Evolutionary conservation across 2,113 vertebrate genomes (phyloP).

Genomic region (Synodontis membranacea): DNA sequence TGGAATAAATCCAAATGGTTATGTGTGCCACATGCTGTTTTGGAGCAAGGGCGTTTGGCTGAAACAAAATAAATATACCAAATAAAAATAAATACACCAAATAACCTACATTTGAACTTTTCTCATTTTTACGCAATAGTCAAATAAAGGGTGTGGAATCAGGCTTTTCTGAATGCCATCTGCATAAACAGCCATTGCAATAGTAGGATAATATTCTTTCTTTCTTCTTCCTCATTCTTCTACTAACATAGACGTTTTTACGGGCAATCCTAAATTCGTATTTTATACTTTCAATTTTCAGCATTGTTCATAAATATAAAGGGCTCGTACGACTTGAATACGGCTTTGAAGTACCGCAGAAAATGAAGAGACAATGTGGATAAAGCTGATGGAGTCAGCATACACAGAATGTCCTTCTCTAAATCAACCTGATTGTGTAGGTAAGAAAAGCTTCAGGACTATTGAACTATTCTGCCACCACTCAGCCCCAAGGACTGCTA

Average conservation of each 20-base stretch:
- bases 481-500: neutral
- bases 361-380: neutral
- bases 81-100: neutral
- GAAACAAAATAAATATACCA: neutral
- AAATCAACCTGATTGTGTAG: neutral
- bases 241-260: neutral
- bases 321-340: neutral
- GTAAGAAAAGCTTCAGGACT: neutral
- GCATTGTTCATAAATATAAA: neutral
- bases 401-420: neutral
- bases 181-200: neutral
- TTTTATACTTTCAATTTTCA: neutral
- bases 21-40: slow-evolving; percentile 5
- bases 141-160: neutral
- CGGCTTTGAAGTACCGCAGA: neutral
- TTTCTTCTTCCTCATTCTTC: no score
- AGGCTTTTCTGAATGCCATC: neutral
- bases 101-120: neutral
- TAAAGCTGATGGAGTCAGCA: neutral
- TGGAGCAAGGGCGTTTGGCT: neutral
- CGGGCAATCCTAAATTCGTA: neutral
- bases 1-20: slow-evolving; percentile 32
- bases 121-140: neutral
- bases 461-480: neutral
- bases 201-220: no score